Base-by-base conservation (phyloP, 2,888 invertebrate genomes). In the Kryphioiulus occultus region DNA sequence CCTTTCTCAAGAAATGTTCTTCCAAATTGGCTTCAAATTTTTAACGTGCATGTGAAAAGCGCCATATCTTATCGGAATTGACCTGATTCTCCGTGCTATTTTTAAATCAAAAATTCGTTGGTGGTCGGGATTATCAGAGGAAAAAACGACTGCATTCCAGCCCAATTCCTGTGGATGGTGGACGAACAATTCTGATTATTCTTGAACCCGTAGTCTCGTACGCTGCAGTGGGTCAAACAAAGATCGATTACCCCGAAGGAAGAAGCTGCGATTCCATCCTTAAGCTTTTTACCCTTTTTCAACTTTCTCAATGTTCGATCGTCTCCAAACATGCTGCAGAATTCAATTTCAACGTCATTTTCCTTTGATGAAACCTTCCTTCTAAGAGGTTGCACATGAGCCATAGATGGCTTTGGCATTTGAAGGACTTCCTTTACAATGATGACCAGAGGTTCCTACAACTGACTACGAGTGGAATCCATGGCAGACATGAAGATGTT, bases 81-180 rank as follows among this genome's bases (percentile, higher is more conserved):
- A 68, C 68, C 68, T 26, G 68, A 22, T 68, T 68, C 68, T 7
- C 22, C 68, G 68, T 68, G 68, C 68, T 68, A 68, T 68, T 68
- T 68, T 26, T 68, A 68, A 68, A 68, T 26, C 68, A n/a, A 22
- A 68, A 68, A 68, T 68, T 68, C 68, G 26, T 68, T 68, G 68
- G 68, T 68, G 68, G 68, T 68, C 68, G 26, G 12, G 10, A 26
- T 22, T 68, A n/a, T 68, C 1, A 10, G 19, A 26, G 68, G 22
- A 68, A 68, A 68, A 68, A 68, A 9, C 44, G 44, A 68, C 26
- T 17, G 26, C 68, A 68, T 68, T 68, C 68, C 68, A 68, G 26
- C 26, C 26, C 9, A 68, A 68, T 68, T 68, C 12, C 26, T n/a
- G 68, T n/a, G 1, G 68, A 68, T 12, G 68, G 26, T 4, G 26